Conservation (phyloP, 2,797 vertebrate genomes). For the Rhinoraja longicauda region DNA sequence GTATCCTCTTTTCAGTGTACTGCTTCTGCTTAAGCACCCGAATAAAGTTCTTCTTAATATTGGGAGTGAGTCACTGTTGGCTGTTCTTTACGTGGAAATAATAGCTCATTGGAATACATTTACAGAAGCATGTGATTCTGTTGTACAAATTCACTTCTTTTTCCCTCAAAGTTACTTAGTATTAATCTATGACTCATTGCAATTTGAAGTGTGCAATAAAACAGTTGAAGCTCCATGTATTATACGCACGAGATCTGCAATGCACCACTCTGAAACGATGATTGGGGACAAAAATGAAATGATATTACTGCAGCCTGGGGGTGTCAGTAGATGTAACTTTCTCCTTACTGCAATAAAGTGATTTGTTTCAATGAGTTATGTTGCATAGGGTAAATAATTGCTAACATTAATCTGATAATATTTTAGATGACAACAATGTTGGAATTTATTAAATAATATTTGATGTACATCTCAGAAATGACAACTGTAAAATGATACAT, state of each 20-base stretch:
- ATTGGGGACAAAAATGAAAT: background rate
- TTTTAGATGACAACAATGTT: background rate
- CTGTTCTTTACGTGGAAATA: background rate
- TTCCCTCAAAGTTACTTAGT: background rate
- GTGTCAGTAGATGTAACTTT: background rate
- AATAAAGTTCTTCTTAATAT: background rate
- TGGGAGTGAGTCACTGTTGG: background rate
- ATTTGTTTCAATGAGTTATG: background rate
- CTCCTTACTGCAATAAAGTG: background rate
- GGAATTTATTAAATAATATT: background rate
- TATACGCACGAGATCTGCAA: background rate
- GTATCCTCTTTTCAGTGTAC: background rate
- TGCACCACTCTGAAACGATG: background rate
- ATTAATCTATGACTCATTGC: background rate
- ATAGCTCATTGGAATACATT: background rate
- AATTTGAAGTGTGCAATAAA: background rate
- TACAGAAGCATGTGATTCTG: background rate
- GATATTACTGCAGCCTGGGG: background rate
- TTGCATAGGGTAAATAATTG: background rate
- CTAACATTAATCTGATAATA: background rate
- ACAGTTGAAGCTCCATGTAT: background rate
- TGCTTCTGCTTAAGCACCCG: background rate
- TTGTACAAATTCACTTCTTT: background rate
- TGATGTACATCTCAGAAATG: background rate
- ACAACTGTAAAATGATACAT: background rate